Base-by-base conservation (phyloP, 2,797 vertebrate genomes). In the Phoebastria nigripes region DNA sequence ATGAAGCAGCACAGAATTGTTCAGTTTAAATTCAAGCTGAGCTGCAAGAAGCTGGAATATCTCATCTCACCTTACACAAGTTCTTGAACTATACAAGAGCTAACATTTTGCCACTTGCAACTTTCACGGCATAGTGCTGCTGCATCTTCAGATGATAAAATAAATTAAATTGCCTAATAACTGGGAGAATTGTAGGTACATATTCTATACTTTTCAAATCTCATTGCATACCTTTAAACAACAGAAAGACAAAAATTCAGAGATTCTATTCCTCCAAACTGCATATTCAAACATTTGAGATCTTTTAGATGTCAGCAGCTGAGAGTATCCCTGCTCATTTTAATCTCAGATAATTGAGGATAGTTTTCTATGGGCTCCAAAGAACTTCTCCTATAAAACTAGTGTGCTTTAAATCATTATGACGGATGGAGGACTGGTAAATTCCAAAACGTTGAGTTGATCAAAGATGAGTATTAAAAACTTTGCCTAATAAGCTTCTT, bases 1-100 rank as follows among this genome's bases (percentile, higher is more conserved):
- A 97, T 98, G 94, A 94, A 97, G 95, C 93, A 92, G 79, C 76
- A 58, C 81, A 69, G 80, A 96, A 97, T 89, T 93, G 93, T 95
- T 97, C 76, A 54, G 71, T 95, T 97, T 93, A 95, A 97, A 97
- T 94, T 96, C 96, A 94, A 93, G 88, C 86, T 76, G 82, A 97
- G 82, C 47, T 96, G 78, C 91, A 93, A 88, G 89, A 92, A 91
- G 49, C 28, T 87, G 88, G 52, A 91, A 29, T 82, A 82, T 81
- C 93, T 95, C 73, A 92, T 87, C 79, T 95, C 87, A 96, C 92
- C 89, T 96, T 94, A 95, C 70, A 95, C 56, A 70, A 95, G 63
- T 91, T 94, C 88, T 96, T 94, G 82, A 96, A 93, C 86, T 96
- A 95, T 81, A 89, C 52, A 46, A 41, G 77, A 96, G 94, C 37